Conservation (phyloP, 2,113 vertebrate species). For the Thryonomys swinderianus region DNA sequence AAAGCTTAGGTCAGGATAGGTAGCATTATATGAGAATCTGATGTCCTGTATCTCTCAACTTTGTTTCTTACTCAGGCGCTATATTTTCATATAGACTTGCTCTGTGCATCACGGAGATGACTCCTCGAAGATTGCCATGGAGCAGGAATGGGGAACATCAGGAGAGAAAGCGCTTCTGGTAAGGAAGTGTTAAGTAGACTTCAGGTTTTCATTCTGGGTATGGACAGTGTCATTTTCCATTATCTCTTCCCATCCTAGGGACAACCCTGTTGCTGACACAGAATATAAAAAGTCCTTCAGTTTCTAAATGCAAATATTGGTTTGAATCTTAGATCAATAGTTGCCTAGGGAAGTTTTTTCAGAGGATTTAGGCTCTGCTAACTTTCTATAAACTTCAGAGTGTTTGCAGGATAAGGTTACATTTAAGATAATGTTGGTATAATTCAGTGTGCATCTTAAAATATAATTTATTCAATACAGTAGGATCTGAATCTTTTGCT, state of each 20-base stretch:
- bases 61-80: neutral
- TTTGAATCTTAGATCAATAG: neutral
- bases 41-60: neutral
- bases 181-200: too few relatives aligned
- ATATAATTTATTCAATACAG: neutral
- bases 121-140: neutral
- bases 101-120: neutral
- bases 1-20: neutral
- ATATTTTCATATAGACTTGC: neutral
- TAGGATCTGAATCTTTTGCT: neutral
- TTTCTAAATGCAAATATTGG: neutral
- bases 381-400: neutral
- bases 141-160: rapidly evolving
- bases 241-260: neutral
- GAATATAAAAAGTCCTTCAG: neutral
- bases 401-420: neutral
- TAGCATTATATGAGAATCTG: neutral
- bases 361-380: neutral
- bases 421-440: neutral
- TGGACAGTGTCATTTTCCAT: neutral
- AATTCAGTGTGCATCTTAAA: neutral
- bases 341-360: neutral
- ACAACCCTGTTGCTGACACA: neutral
- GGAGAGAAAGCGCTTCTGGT: neutral
- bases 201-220: neutral